Percentiles rank a stretch among this genome's conserved stretches.
Conservation (phyloP, 2,797 vertebrate genomes). For the Spinus olivaceus region DNA sequence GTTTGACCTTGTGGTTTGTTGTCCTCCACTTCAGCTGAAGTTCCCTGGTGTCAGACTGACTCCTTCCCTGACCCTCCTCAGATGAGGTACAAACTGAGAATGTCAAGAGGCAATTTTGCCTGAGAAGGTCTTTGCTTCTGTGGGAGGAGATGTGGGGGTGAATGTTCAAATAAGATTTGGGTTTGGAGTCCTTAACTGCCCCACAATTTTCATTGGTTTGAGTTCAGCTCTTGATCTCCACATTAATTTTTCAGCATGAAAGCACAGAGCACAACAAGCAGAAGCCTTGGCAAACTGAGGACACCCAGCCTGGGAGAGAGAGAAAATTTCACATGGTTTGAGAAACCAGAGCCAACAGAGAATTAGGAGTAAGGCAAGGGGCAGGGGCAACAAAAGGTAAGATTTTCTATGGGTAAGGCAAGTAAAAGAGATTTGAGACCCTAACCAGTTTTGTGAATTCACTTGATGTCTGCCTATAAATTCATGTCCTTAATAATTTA, state of each 20-base stretch:
- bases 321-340: neutral
- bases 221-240: neutral
- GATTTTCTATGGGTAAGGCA: neutral
- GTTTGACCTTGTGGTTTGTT: neutral
- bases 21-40: neutral
- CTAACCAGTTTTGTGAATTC: neutral
- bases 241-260: neutral
- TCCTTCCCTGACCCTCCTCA: neutral
- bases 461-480: neutral
- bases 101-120: neutral
- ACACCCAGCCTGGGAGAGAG: neutral
- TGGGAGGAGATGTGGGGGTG: neutral
- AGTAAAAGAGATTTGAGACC: neutral
- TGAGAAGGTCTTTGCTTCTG: neutral
- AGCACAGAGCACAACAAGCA: neutral
- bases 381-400: neutral
- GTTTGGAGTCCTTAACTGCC: neutral
- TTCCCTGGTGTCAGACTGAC: neutral
- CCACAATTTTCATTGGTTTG: neutral
- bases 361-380: neutral
- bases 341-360: neutral
- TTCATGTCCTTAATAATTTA: neutral
- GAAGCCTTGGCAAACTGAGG: neutral
- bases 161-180: neutral
- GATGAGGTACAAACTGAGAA: neutral